Percentiles rank a stretch among this genome's conserved stretches.
These are phyloP conservation scores for Ariopsis seemanni DNA, from an alignment of 2,113 vertebrate genomes.

Conservation along the genomic window DNA sequence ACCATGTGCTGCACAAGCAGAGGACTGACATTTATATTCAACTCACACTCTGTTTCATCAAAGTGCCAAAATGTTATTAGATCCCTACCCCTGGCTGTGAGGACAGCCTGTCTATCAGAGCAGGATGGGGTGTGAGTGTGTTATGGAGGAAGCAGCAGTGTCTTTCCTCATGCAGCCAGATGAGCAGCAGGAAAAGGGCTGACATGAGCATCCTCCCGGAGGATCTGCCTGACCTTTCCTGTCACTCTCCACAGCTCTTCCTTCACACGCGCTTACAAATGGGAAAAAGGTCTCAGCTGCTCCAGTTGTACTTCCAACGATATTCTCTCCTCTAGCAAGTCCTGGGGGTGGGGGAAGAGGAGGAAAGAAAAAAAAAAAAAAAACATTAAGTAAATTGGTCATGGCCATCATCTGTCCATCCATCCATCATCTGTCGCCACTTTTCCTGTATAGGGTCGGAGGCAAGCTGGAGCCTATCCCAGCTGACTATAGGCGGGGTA, in stretches of 20 bases:
- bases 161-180: constrained; percentile 58
- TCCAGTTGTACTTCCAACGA: constrained; percentile 99
- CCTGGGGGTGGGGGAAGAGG: constrained; percentile 66
- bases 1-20: constrained; percentile 10
- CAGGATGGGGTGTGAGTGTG: constrained; percentile 29
- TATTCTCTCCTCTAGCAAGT: constrained; percentile 98
- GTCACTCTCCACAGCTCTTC: constrained; percentile 65
- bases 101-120: constrained; percentile 5
- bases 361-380: constrained; percentile 13
- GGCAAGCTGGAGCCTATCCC: too few relatives aligned
- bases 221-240: constrained; percentile 71
- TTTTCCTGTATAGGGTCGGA: too few relatives aligned
- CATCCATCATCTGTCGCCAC: too few relatives aligned
- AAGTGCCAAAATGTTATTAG: constrained; percentile 55
- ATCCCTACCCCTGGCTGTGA: constrained; percentile 33
- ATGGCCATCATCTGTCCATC: background rate
- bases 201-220: constrained; percentile 76
- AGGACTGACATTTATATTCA: constrained; percentile 34
- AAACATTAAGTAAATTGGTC: background rate
- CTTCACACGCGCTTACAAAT: constrained; percentile 81
- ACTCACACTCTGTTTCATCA: constrained; percentile 41
- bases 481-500: too few relatives aligned
- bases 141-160: constrained; percentile 41
- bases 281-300: constrained; percentile 98
- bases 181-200: constrained; percentile 75